A percentile compares a stretch with the other conserved stretches of the same genome.
phyloP scores from a whole-genome alignment of 2,888 invertebrate genomes.

The Chrysolina americana region DNA sequence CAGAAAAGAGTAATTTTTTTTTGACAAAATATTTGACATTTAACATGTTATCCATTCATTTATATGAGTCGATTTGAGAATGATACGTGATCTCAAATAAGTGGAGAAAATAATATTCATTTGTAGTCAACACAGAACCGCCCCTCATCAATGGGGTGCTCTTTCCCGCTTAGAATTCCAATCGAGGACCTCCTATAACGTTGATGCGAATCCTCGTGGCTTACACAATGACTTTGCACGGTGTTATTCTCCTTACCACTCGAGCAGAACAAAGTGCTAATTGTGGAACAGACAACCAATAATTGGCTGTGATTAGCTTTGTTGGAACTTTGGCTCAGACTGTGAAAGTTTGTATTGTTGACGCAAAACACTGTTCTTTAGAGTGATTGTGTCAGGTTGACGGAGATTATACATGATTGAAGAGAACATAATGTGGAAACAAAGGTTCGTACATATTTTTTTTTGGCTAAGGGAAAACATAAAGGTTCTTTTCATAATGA shows the following conservation, averaged over 20 bases:
- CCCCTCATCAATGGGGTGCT: too few relatives aligned
- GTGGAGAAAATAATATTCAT: too few relatives aligned
- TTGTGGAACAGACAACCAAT: slow-evolving; percentile 10
- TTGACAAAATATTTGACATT: too few relatives aligned
- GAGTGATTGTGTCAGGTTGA: not conserved
- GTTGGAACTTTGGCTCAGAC: not conserved
- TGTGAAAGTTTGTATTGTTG: not conserved
- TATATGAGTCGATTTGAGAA: too few relatives aligned
- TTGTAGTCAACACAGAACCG: too few relatives aligned
- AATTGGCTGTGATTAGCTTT: slow-evolving; percentile 2
- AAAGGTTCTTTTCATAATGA: too few relatives aligned
- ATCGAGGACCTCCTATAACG: not conserved
- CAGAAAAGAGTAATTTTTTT: too few relatives aligned
- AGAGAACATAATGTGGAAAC: not conserved
- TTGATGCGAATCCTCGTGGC: not conserved
- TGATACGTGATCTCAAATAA: too few relatives aligned
- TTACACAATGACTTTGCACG: not conserved
- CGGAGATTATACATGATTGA: not conserved
- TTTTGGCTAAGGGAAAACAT: too few relatives aligned
- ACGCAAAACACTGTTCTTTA: not conserved
- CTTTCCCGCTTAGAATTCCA: too few relatives aligned
- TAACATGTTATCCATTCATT: too few relatives aligned
- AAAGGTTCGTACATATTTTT: not conserved
- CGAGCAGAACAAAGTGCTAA: slow-evolving; percentile 4
- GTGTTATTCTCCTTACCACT: slow-evolving; percentile 2